Percentiles rank a stretch among this genome's conserved stretches.
Evolutionary conservation across 2,888 invertebrate genomes (phyloP).

Genomic region (Drosophila kokeensis): DNA sequence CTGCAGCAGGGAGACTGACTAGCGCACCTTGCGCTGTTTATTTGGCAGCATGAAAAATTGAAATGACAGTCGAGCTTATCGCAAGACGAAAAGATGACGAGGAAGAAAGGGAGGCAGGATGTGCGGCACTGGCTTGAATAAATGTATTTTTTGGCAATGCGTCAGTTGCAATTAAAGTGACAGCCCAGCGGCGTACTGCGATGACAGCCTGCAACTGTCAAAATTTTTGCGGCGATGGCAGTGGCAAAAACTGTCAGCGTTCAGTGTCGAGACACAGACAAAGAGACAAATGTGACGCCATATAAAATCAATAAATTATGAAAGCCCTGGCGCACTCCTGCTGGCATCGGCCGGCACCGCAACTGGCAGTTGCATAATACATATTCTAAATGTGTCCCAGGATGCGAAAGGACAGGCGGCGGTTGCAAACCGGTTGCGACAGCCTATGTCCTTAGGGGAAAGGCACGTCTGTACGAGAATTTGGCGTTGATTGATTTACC

Average conservation of each 20-base stretch:
- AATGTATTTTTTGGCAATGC: conserved; percentile 71
- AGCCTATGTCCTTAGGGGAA: conserved; percentile 68
- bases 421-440: conserved; percentile 60
- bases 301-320: conserved; percentile 81
- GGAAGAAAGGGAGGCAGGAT: conserved; percentile 18
- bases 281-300: conserved; percentile 80
- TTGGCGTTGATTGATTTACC: conserved; percentile 81
- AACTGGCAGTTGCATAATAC: conserved; percentile 64
- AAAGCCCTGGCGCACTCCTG: conserved; percentile 53
- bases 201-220: conserved; percentile 67
- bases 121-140: conserved; percentile 15
- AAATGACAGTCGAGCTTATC: conserved; percentile 76
- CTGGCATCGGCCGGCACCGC: background rate
- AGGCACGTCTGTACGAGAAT: conserved; percentile 38
- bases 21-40: conserved; percentile 68
- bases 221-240: conserved; percentile 52
- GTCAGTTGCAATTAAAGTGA: conserved; percentile 81
- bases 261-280: conserved; percentile 64
- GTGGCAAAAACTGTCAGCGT: conserved; percentile 77
- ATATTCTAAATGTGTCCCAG: conserved; percentile 69
- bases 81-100: conserved; percentile 17
- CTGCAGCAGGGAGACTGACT: conserved; percentile 10
- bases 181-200: conserved; percentile 45
- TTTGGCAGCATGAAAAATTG: conserved; percentile 69
- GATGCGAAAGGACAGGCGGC: conserved; percentile 29